Base-by-base conservation (phyloP, 2,113 vertebrate genomes). In the Semicossyphus pulcher region DNA sequence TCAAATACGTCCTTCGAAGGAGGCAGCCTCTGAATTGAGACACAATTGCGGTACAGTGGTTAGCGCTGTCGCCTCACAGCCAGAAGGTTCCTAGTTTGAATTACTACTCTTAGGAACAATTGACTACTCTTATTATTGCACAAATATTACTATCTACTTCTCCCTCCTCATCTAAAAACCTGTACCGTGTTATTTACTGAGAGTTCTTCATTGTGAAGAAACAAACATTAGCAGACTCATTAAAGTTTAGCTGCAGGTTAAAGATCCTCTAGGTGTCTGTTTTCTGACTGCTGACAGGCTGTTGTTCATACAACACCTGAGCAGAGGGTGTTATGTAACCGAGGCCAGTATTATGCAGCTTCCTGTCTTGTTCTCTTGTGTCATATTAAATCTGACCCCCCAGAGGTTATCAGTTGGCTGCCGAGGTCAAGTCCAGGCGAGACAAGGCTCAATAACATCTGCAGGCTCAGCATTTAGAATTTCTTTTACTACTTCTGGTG, bases 301-400 rank as follows among this genome's bases (percentile, higher is more conserved):
- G 7, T 7, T 56, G 73, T 47, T 60, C 74, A 78, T 52, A 57
- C 78, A 71, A 51, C 68, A 51, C 64, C 15, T 2, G 25, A 65
- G 20, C 61, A 3, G 25, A 28, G 15, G 21, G 5, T 7, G 18
- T 85, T 80, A 31, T 37, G 31, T 51, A 75, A 80, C 37, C 26
- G 7, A 3, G 32, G 21, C 2, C n/a, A 10, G 44, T 32, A 20
- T 57, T 26, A 1, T 9, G 51, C 25, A 20, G 21, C 1, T 23
- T 59, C 11, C 15, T 31, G 12, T 16, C 56, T 18, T 18, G 8
- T 51, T 58, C 28, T 20, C 26, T 34, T 26, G 7, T 11, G 16
- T 34, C 15, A 23, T 28, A 12, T 36, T 31, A 16, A 48, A 29
- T 56, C 15, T 9, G 18, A 48, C 15, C 5, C 21, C 48, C 12